Conservation (phyloP, 2,888 invertebrate species). For the Diaphora mendica region DNA sequence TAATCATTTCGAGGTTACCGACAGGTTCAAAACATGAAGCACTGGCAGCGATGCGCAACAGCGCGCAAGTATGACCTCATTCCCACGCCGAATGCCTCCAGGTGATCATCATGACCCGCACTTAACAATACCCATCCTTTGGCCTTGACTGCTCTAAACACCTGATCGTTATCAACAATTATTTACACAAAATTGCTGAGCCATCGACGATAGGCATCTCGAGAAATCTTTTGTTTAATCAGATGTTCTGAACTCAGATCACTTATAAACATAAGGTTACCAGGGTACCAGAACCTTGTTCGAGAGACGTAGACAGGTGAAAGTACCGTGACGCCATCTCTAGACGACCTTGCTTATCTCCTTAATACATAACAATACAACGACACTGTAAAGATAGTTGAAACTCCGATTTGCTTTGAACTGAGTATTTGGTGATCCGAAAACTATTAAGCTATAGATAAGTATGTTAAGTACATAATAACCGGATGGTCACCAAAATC, state of each 20-base stretch:
- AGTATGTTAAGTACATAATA: slow-evolving; percentile 1
- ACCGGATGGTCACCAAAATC: slow-evolving; percentile 14
- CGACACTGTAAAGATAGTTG: slow-evolving; percentile 43
- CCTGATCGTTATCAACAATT: slow-evolving; percentile 44
- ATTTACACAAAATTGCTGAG: slow-evolving; percentile 23
- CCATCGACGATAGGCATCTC: slow-evolving; percentile 12
- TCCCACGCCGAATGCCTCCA: slow-evolving; percentile 74
- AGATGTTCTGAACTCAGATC: slow-evolving; percentile 31
- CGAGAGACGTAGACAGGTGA: slow-evolving; percentile 63
- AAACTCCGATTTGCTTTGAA: slow-evolving; percentile 40
- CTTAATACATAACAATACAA: slow-evolving; percentile 54
- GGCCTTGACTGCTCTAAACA: slow-evolving; percentile 62
- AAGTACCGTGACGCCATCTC: slow-evolving; percentile 69
- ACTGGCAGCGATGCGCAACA: slow-evolving; percentile 75
- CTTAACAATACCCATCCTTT: slow-evolving; percentile 53
- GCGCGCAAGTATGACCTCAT: slow-evolving; percentile 81
- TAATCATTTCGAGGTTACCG: slow-evolving; percentile 37
- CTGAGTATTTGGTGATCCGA: slow-evolving; percentile 24
- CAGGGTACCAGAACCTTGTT: slow-evolving; percentile 47
- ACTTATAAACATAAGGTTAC: slow-evolving; percentile 37
- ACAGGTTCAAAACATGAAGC: slow-evolving; percentile 55
- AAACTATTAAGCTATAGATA: no score
- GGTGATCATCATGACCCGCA: slow-evolving; percentile 67
- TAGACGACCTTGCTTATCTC: slow-evolving; percentile 73
- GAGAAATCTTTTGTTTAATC: background rate